Evolutionary conservation across 2,888 invertebrate species (phyloP), one percentile per base, ranked within the genome.

Genomic region (Fragum sueziense): DNA sequence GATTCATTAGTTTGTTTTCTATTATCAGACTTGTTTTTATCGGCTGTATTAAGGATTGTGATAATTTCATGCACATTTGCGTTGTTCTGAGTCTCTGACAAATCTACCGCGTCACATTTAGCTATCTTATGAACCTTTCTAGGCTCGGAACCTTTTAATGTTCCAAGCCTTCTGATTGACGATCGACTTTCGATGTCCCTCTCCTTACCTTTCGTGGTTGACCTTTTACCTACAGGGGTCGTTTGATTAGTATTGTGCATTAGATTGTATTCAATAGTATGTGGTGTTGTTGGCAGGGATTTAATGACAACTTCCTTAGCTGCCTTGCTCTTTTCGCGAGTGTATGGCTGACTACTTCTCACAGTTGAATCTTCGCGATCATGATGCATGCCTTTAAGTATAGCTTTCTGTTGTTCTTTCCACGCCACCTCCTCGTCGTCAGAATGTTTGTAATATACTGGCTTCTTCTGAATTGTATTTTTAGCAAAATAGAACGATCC

Each of bases 361-460:
- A 65, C 34, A 27, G 27, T 20, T 17, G 20, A 37, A 25, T 68
- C 70, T 14, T 79, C 61, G 1, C 74, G 31, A 17, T 73, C 59
- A 31, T 52, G 70, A 31, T 52, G 70, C 68, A 74, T 69, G 22
- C 29, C 20, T 59, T 20, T 51, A 14, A 59, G 1, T 14, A 37
- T 7, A 31, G 33, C 9, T 47, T 4, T 7, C 25, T 71, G 54
- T 76, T 59, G 11, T 33, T 75, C 72, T 51, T 34, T 67, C 14
- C 62, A 61, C 7, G 22, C 25, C 0, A 81, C 81, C 51, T 82
- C 84, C 51, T 80, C 79, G 25, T 86, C 82, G 25, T 73, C 79
- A 11, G 87, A 86, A 75, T 86, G 84, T 68, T 84, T 87, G 68
- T 86, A 86, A 62, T 85, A 87, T 6, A 87, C 75, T 2, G 87